Evolutionary conservation across 2,113 vertebrate species (phyloP).

Genomic region (Hirundichthys speculiger): DNA sequence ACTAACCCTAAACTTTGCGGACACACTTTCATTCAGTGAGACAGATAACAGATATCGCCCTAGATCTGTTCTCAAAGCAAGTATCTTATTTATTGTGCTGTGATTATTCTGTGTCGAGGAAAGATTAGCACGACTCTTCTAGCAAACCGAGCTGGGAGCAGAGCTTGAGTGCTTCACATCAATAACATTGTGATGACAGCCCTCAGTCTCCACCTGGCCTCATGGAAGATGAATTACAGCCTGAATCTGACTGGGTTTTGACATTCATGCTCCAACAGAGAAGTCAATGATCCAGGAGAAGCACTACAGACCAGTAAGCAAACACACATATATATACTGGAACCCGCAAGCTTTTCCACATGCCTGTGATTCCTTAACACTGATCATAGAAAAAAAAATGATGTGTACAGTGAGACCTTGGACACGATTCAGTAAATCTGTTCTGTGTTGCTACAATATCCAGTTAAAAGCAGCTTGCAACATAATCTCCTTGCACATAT

Average conservation of each 20-base stretch:
- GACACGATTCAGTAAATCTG: neutral
- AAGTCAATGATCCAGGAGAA: conserved; percentile 19
- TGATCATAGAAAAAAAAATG: neutral
- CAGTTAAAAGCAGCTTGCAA: neutral
- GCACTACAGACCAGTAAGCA: too few species aligned
- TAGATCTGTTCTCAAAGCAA: neutral
- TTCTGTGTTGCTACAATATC: neutral
- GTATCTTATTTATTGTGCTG: neutral
- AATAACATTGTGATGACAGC: conserved; percentile 58
- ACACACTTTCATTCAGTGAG: conserved; percentile 10
- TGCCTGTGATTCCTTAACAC: neutral
- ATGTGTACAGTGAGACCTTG: neutral
- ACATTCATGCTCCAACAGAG: conserved; percentile 27
- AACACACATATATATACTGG: neutral
- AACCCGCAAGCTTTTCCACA: neutral
- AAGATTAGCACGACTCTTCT: neutral
- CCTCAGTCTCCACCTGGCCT: conserved; percentile 50
- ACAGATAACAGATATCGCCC: conserved; percentile 3
- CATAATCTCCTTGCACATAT: neutral
- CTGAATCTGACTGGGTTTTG: conserved; percentile 26
- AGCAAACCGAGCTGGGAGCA: neutral
- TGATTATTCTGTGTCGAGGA: neutral
- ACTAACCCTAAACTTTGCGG: conserved; percentile 6
- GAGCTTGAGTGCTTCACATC: conserved; percentile 44
- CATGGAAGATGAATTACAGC: conserved; percentile 55